A percentile compares a stretch with the other conserved stretches of the same genome.
These are phyloP conservation scores for Tridacna crocea DNA, from an alignment of 2,888 invertebrate species.

Conservation along the genomic window DNA sequence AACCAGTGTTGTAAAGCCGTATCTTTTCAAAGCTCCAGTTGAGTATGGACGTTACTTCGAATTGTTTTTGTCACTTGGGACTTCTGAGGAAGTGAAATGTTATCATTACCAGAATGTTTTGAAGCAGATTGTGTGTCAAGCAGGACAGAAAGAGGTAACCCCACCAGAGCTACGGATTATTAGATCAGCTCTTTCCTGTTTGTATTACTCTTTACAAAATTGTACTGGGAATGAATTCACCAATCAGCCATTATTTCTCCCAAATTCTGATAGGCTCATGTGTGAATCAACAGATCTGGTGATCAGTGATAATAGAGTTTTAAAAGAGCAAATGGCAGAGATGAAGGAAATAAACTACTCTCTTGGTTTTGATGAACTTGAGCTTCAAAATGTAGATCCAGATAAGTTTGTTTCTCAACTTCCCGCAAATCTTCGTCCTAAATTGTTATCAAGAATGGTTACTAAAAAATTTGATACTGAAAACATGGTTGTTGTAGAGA, in stretches of 20 bases:
- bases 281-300: slow-evolving; percentile 18
- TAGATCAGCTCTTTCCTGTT: slow-evolving; percentile 7
- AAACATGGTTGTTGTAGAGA: background rate
- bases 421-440: slow-evolving; percentile 33
- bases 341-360: slow-evolving; percentile 34
- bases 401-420: slow-evolving; percentile 3
- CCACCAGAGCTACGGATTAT: slow-evolving; percentile 16
- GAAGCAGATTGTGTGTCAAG: slow-evolving; percentile 17
- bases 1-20: slow-evolving; percentile 35
- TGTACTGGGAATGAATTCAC: background rate
- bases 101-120: slow-evolving; percentile 38
- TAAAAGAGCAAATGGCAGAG: slow-evolving; percentile 30
- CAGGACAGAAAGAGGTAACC: slow-evolving; percentile 23
- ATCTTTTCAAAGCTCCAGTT: slow-evolving; percentile 37
- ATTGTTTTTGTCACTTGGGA: slow-evolving; percentile 37
- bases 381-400: slow-evolving; percentile 20
- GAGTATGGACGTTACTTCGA: slow-evolving; percentile 29
- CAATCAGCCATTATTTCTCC: background rate
- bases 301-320: slow-evolving; percentile 33
- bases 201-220: slow-evolving; percentile 4
- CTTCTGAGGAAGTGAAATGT: slow-evolving; percentile 19
- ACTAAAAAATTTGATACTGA: slow-evolving; percentile 19
- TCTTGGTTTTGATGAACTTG: slow-evolving; percentile 35
- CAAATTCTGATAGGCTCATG: slow-evolving; percentile 4
- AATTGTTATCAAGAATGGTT: slow-evolving; percentile 33